A percentile compares a stretch with the other conserved stretches of the same genome.
Evolutionary conservation across 2,797 vertebrate genomes (phyloP).

Genomic region (Melanotaenia boesemani): DNA sequence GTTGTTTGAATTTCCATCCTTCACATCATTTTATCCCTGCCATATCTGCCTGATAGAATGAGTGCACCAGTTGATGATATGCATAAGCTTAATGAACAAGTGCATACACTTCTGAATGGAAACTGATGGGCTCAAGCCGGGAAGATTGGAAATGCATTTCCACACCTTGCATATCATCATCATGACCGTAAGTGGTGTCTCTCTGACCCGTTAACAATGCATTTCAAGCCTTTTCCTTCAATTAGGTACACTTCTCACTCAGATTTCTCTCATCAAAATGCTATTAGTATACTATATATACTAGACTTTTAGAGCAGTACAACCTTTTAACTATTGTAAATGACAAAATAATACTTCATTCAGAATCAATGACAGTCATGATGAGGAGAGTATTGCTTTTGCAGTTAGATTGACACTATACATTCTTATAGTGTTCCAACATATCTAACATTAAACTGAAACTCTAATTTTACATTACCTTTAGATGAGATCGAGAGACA

Average conservation of each 20-base stretch:
- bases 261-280: constrained; percentile 72
- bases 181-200: constrained; percentile 76
- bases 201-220: constrained; percentile 83
- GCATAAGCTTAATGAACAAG: constrained; percentile 84
- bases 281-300: constrained; percentile 68
- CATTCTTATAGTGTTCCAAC: neutral
- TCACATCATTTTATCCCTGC: constrained; percentile 81
- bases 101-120: constrained; percentile 80
- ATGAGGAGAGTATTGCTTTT: neutral
- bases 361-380: constrained; percentile 32
- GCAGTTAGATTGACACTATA: neutral
- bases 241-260: constrained; percentile 78
- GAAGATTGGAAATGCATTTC: constrained; percentile 81
- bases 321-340: constrained; percentile 50
- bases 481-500: neutral
- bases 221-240: constrained; percentile 84
- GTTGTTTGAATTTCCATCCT: constrained; percentile 83
- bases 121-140: constrained; percentile 79
- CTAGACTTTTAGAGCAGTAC: constrained; percentile 24
- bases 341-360: constrained; percentile 49
- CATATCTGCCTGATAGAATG: constrained; percentile 81
- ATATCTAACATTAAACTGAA: constrained; percentile 23
- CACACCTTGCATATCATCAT: constrained; percentile 83
- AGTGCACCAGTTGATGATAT: constrained; percentile 80
- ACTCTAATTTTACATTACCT: constrained; percentile 3